phyloP scores from a whole-genome alignment of 2,888 invertebrate genomes.

The Leptopterna dolabrata region DNA sequence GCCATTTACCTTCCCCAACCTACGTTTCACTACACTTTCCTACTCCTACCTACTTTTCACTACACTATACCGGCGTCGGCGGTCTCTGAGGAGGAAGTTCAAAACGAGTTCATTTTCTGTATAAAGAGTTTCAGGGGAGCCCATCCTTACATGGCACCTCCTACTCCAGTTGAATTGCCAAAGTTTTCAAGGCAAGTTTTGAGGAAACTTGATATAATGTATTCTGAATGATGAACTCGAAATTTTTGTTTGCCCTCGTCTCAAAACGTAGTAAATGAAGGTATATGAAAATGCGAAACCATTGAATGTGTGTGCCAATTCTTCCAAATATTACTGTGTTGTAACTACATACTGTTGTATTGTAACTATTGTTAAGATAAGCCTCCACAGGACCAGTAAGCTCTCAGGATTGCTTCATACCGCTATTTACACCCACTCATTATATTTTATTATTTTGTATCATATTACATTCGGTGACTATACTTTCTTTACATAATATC shows the following conservation, averaged over 20 bases:
- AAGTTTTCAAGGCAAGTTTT: neutral
- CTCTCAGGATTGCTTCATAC: too few species aligned
- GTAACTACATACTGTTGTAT: too few species aligned
- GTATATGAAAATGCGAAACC: too few species aligned
- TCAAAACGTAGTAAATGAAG: neutral
- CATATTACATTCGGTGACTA: too few species aligned
- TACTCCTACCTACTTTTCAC: neutral
- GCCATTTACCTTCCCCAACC: neutral
- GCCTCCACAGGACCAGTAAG: too few species aligned
- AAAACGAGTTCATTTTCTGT: neutral
- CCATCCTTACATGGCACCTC: neutral
- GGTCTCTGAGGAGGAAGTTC: neutral
- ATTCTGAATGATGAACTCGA: neutral
- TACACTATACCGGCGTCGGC: neutral
- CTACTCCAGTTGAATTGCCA: constrained; percentile 23
- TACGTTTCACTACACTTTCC: neutral
- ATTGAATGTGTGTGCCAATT: too few species aligned
- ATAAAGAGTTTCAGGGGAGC: neutral
- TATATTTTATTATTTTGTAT: too few species aligned
- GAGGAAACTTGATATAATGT: constrained; percentile 8
- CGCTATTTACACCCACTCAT: too few species aligned
- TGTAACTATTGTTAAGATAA: too few species aligned
- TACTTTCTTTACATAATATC: too few species aligned
- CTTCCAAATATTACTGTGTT: too few species aligned
- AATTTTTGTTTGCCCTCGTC: neutral